A percentile compares a stretch with the other conserved stretches of the same genome.
These are phyloP conservation scores for Miniopterus natalensis DNA, from an alignment of 2,113 vertebrate genomes.

Conservation along the genomic window DNA sequence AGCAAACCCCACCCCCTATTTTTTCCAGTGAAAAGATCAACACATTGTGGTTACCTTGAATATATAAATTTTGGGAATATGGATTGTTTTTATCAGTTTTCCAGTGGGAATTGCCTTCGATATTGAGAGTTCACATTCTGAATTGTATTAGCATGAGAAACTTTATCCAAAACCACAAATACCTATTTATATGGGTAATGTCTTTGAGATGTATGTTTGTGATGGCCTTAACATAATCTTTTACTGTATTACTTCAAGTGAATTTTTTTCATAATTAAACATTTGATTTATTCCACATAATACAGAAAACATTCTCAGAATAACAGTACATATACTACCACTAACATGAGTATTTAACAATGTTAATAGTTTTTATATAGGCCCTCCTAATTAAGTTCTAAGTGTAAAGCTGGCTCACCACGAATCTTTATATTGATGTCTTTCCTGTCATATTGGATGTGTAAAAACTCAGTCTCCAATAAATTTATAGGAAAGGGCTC, in stretches of 20 bases:
- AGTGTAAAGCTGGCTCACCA: neutral
- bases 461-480: neutral
- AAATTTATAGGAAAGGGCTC: neutral
- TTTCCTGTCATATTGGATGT: neutral
- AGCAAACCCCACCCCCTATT: neutral
- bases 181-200: neutral
- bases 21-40: conserved; percentile 55
- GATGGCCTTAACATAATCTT: neutral
- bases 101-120: neutral
- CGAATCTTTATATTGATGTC: neutral
- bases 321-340: neutral
- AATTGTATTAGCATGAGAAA: conserved; percentile 21
- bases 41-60: conserved; percentile 31
- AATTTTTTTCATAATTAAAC: neutral
- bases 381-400: neutral
- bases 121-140: conserved; percentile 33
- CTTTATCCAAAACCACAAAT: neutral
- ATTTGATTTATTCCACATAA: neutral
- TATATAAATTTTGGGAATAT: neutral
- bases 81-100: conserved; percentile 32
- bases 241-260: conserved; percentile 1
- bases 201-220: neutral
- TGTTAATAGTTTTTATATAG: neutral
- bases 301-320: neutral
- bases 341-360: neutral